Evolutionary conservation across 2,113 vertebrate genomes (phyloP), one percentile per base, ranked within the genome.

Genomic region (Charina bottae): DNA sequence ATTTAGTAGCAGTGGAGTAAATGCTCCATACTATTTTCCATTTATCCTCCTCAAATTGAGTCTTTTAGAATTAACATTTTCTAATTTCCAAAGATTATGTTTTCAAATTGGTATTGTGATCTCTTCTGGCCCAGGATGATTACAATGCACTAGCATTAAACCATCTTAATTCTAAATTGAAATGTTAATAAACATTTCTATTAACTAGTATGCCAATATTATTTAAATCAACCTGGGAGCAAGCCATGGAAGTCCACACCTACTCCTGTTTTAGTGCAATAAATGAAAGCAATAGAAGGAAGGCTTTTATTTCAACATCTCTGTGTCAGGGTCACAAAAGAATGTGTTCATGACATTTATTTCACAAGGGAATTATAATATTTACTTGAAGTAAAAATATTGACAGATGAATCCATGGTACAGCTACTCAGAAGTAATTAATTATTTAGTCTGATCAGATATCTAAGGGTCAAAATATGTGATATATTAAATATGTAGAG

Each of bases 1-100:
- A 26, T 94, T 96, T 94, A 96, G 84, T 62, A 93, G 93, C 94
- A 88, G 85, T 90, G 95, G 60, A 92, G 94, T 90, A 95, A 95
- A 90, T 92, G 33, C n/a, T 94, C 91, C 90, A 93, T 12, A 92
- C 92, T 92, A 37, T 83, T 54, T 93, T 17, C 53, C 49, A 42
- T 93, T 96, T 94, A 90, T 68, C 53, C 24, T 72, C n/a, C 1
- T 94, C 90, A 92, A 90, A 92, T 92, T 90, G 84, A 88, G 10
- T 33, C 94, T 94, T 93, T 10, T 92, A 0, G 78, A 92, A 91
- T 60, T 0, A 89, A 91, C 91, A 84, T 91, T 93, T 93, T 68
- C 2, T 37, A 92, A 95, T 94, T 92, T 93, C 13, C 4, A 23
- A 90, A 91, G 85, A 49, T 93, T 86, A 94, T 33, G 53, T 85